A percentile compares a stretch with the other conserved stretches of the same genome.
Evolutionary conservation across 2,888 invertebrate genomes (phyloP).

Genomic region (Phyllotreta cruciferae): DNA sequence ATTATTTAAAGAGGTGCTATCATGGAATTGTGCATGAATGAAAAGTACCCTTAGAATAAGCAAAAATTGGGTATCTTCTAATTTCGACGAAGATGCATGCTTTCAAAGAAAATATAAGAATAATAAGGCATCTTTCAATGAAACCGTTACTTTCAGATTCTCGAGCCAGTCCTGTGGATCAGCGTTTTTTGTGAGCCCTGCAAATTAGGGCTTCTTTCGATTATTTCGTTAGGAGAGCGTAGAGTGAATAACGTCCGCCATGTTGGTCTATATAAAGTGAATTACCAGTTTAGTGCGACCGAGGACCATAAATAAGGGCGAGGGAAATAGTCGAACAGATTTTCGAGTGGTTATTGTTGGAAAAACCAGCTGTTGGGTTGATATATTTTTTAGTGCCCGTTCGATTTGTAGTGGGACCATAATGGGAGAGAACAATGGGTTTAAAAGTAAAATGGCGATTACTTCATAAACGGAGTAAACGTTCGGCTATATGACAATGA

Average conservation of each 20-base stretch:
- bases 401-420: slow-evolving; percentile 20
- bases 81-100: too few species aligned
- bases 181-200: slow-evolving; percentile 23
- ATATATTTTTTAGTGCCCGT: slow-evolving; percentile 35
- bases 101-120: too few species aligned
- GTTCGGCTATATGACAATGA: too few species aligned
- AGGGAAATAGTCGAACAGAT: slow-evolving; percentile 45
- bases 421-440: slow-evolving; percentile 18
- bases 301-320: slow-evolving; percentile 13
- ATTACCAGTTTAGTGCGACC: slow-evolving; percentile 26
- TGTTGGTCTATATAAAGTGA: slow-evolving; percentile 35
- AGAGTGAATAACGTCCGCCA: slow-evolving; percentile 29
- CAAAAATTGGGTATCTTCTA: too few species aligned
- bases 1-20: too few species aligned
- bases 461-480: neutral
- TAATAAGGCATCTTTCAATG: too few species aligned
- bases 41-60: too few species aligned
- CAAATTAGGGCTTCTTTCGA: slow-evolving; percentile 29
- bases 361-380: slow-evolving; percentile 46
- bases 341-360: slow-evolving; percentile 51
- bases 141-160: neutral
- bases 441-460: slow-evolving; percentile 23
- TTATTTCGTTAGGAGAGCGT: slow-evolving; percentile 27
- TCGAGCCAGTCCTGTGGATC: slow-evolving; percentile 10
- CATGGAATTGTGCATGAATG: too few species aligned